A percentile compares a stretch with the other conserved stretches of the same genome.
phyloP scores from a whole-genome alignment of 2,888 invertebrate species.

The Tenthredo mesomela region DNA sequence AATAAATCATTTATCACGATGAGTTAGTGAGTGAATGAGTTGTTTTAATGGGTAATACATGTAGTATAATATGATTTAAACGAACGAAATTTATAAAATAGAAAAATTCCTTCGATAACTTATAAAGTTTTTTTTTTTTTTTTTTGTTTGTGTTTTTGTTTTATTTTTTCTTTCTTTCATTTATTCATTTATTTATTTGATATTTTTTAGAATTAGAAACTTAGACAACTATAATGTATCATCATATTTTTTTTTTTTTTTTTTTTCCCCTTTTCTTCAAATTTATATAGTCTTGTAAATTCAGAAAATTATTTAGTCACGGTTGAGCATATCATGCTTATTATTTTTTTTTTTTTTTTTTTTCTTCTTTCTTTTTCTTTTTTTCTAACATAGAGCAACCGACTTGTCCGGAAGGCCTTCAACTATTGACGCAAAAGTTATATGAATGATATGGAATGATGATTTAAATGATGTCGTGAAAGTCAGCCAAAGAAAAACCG shows the following conservation, averaged over 20 bases:
- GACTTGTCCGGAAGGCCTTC: neutral
- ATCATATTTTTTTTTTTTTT: neutral
- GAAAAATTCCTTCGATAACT: constrained; percentile 43
- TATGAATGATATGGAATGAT: constrained; percentile 75
- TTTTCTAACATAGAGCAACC: constrained; percentile 14
- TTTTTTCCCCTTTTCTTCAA: neutral
- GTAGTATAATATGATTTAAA: neutral
- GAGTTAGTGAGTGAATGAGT: neutral
- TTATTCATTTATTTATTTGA: constrained; percentile 52
- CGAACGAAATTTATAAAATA: neutral
- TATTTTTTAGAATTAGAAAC: constrained; percentile 57
- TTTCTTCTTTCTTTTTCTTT: too few species aligned
- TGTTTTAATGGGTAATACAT: neutral
- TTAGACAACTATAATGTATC: constrained; percentile 62
- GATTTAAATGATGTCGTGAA: constrained; percentile 73
- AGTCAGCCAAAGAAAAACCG: constrained; percentile 67
- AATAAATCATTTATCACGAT: neutral
- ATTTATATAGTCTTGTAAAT: constrained; percentile 7
- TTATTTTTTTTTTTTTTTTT: neutral
- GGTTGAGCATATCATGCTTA: constrained; percentile 59
- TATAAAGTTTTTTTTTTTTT: constrained; percentile 48
- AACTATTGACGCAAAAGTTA: constrained; percentile 74
- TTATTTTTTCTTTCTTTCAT: constrained; percentile 52
- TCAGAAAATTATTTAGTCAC: constrained; percentile 54
- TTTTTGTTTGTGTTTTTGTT: constrained; percentile 49